A percentile compares a stretch with the other conserved stretches of the same genome.
These are phyloP conservation scores for Cladorhizidae sp. DNA, from an alignment of 37 sponge, comb jelly and placozoan species.

Conservation along the genomic window DNA sequence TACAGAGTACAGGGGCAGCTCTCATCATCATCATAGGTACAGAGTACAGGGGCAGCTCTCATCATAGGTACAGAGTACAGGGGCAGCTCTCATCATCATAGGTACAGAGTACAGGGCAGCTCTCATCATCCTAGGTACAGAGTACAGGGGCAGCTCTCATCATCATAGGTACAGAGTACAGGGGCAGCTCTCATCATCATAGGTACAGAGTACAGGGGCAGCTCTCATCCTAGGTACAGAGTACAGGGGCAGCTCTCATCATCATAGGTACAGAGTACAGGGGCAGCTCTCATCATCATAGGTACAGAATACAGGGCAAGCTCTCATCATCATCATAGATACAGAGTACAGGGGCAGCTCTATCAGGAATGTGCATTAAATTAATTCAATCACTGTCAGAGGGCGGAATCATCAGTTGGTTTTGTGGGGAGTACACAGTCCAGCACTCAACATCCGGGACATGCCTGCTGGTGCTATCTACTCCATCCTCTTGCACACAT, in stretches of 20 bases:
- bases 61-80: not conserved
- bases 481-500: not conserved
- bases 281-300: conserved; percentile 76
- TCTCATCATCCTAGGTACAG: too few relatives aligned
- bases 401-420: too few relatives aligned
- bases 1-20: not conserved
- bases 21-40: not conserved
- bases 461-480: too few relatives aligned
- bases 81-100: too few relatives aligned
- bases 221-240: conserved; percentile 71
- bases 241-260: not conserved
- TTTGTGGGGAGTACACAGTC: too few relatives aligned
- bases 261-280: conserved; percentile 9
- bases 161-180: not conserved
- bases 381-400: too few relatives aligned
- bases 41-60: not conserved
- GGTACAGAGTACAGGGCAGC: too few relatives aligned
- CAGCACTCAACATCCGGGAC: too few relatives aligned
- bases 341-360: not conserved
- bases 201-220: conserved; percentile 37
- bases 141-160: too few relatives aligned
- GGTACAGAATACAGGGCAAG: conserved; percentile 17
- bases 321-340: not conserved
- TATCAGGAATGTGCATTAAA: not conserved
- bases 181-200: too few relatives aligned